Conservation (phyloP, 2,113 vertebrate genomes). For the Malaclemys terrapin region DNA sequence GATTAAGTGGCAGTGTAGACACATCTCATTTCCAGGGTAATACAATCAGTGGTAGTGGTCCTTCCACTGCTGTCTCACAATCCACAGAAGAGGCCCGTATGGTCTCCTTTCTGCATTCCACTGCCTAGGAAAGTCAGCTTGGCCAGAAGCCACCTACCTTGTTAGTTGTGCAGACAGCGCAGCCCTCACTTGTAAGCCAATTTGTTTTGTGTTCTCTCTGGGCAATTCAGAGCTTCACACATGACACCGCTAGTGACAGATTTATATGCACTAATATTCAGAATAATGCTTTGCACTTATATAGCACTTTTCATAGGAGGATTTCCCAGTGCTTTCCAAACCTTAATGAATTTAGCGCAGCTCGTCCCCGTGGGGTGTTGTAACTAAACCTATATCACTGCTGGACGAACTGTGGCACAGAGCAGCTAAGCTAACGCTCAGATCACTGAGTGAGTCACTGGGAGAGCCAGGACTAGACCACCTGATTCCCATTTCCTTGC, state of each 20-base stretch:
- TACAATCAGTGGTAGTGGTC: not conserved
- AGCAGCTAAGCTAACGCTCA: not conserved
- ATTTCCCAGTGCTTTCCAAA: not conserved
- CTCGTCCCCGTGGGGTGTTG: accelerated
- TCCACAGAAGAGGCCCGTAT: accelerated
- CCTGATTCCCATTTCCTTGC: not conserved
- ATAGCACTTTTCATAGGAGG: not conserved
- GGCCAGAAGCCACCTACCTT: not conserved
- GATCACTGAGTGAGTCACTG: not conserved
- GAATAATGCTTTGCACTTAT: not conserved
- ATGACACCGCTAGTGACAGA: not conserved
- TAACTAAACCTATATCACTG: not conserved
- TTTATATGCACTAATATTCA: not conserved
- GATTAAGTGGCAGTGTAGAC: accelerated
- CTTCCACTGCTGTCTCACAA: not conserved
- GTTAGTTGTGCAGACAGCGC: not conserved
- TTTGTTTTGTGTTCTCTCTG: not conserved
- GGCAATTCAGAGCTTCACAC: not conserved
- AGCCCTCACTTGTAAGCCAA: not conserved
- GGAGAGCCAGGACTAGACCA: not conserved
- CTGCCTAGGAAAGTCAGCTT: not conserved
- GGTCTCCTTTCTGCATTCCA: not conserved
- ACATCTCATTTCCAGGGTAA: not conserved
- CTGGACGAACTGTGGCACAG: not conserved
- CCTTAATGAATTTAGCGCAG: not conserved